Evolutionary conservation across 2,797 vertebrate species (phyloP).

Genomic region (Dermochelys coriacea): DNA sequence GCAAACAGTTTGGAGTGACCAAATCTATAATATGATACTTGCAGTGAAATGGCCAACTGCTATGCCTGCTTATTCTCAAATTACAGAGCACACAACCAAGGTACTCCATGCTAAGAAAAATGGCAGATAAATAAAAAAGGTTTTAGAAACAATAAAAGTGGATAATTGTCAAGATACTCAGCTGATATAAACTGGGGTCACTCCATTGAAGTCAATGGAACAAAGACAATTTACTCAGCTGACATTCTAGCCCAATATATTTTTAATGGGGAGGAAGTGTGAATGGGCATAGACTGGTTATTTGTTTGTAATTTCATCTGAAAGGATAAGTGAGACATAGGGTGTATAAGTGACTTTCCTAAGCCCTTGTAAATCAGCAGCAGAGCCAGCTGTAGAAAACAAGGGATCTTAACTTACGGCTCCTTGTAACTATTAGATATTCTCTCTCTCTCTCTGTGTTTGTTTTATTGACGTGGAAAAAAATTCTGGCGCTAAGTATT

Average conservation of each 20-base stretch:
- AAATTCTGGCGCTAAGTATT: background rate
- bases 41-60: background rate
- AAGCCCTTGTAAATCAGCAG: no score
- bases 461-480: background rate
- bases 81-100: background rate
- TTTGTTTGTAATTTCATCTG: background rate
- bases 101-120: background rate
- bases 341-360: background rate
- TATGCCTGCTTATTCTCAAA: background rate
- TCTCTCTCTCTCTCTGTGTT: background rate
- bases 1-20: background rate
- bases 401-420: background rate
- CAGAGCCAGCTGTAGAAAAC: background rate
- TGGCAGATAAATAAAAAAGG: background rate
- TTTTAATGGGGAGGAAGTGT: background rate
- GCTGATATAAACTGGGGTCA: background rate
- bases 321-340: background rate
- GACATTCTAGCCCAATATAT: background rate
- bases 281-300: background rate
- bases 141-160: background rate
- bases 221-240: background rate
- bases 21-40: background rate
- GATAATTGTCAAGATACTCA: background rate
- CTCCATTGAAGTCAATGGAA: accelerated
- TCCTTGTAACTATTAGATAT: background rate